A percentile compares a stretch with the other conserved stretches of the same genome.
Conservation (phyloP, 2,888 invertebrate genomes). For the Zaprionus bogoriensis region DNA sequence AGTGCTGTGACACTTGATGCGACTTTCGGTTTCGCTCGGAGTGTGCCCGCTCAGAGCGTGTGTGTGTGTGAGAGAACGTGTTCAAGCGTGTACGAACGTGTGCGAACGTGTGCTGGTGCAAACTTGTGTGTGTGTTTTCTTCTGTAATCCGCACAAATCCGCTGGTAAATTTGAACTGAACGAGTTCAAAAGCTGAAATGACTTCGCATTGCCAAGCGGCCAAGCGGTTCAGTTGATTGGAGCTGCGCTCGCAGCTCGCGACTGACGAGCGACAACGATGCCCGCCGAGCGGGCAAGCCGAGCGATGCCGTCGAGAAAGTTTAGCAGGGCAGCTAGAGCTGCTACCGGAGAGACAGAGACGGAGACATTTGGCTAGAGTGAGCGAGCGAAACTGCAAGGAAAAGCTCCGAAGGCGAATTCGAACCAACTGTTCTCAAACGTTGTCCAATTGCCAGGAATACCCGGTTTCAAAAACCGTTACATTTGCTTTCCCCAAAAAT, state of each 20-base stretch:
- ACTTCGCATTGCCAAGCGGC: slow-evolving; percentile 69
- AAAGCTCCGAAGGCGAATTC: slow-evolving; percentile 15
- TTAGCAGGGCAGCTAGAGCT: slow-evolving; percentile 12
- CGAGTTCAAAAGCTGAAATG: slow-evolving; percentile 79
- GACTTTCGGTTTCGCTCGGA: slow-evolving; percentile 21
- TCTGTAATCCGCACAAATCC: slow-evolving; percentile 79
- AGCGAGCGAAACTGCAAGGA: neutral
- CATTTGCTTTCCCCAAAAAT: neutral
- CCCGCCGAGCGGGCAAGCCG: slow-evolving; percentile 21
- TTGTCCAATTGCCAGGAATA: slow-evolving; percentile 31
- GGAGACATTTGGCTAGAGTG: neutral
- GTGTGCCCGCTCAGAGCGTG: neutral
- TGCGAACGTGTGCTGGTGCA: neutral
- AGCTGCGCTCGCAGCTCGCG: slow-evolving; percentile 32
- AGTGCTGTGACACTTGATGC: slow-evolving; percentile 30
- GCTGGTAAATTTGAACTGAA: slow-evolving; percentile 78
- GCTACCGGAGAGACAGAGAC: neutral
- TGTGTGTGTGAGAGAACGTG: slow-evolving; percentile 1
- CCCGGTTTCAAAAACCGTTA: slow-evolving; percentile 39
- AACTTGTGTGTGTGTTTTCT: slow-evolving; percentile 30
- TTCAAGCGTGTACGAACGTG: slow-evolving; percentile 7
- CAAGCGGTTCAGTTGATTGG: slow-evolving; percentile 55
- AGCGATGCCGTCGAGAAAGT: slow-evolving; percentile 15
- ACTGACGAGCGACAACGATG: slow-evolving; percentile 15
- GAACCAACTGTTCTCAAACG: slow-evolving; percentile 2